These are phyloP conservation scores for Otolemur garnettii DNA, from an alignment of 2,113 vertebrate genomes.

Conservation along the genomic window DNA sequence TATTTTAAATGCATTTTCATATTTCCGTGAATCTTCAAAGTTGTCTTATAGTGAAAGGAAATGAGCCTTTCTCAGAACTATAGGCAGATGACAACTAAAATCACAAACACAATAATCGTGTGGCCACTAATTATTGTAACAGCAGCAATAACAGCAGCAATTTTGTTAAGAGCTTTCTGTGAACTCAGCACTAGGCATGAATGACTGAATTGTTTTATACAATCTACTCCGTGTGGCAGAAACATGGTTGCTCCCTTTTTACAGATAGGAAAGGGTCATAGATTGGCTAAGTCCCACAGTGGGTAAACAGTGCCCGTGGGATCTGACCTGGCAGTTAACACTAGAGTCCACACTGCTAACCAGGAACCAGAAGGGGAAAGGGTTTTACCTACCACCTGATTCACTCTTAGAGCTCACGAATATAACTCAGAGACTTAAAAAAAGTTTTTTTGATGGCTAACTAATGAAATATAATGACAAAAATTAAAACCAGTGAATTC, in stretches of 20 bases:
- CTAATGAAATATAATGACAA: not conserved
- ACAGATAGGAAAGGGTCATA: too few species aligned
- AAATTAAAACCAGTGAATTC: not conserved
- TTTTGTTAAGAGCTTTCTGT: not conserved
- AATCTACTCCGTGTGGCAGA: not conserved
- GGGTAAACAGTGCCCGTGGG: not conserved
- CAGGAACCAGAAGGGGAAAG: not conserved
- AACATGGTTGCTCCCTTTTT: too few species aligned
- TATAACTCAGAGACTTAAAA: not conserved
- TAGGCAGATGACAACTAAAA: not conserved
- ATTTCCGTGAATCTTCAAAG: not conserved
- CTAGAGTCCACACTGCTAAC: not conserved
- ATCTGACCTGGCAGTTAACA: not conserved
- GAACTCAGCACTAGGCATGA: not conserved
- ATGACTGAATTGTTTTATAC: not conserved
- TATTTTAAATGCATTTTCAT: not conserved
- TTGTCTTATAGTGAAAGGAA: constrained; percentile 14
- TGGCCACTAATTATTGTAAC: not conserved
- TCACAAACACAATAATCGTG: not conserved
- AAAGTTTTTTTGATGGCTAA: not conserved
- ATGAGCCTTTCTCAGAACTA: not conserved
- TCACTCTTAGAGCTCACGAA: not conserved
- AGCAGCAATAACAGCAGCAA: rapidly evolving
- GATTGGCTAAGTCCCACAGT: not conserved
- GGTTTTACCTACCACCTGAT: not conserved